Base-by-base conservation (phyloP, 2,113 vertebrate genomes). In the Gasterosteus aculeatus region DNA sequence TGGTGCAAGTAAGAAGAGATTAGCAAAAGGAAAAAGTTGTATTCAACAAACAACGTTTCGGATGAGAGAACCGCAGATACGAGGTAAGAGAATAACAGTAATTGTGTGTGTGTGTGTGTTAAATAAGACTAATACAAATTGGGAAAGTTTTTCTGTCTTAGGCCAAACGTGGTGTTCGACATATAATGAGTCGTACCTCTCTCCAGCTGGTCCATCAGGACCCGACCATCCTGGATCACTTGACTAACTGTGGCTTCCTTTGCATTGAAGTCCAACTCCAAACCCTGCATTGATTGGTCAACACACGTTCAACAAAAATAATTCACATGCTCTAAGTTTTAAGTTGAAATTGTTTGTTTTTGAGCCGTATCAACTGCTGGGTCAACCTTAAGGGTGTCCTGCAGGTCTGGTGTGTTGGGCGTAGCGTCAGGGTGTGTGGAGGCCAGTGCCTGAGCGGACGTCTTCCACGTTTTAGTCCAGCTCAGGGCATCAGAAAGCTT, bases 331-430 rank as follows among this genome's bases (percentile, higher is more conserved):
- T 51, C 5, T 15, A 8, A 42, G 12, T 8, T 8, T 54, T 3
- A 44, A 46, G 16, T 14, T 57, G 5, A 33, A 74, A 46, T 31
- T 26, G 6, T 31, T 16, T 56, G 38, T 31, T 78, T 70, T 64
- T 4, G n/a, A 29, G 7, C 0, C 14, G 10, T 0, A 51, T 58
- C 6, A n/a, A 44, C 12, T 3, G 22, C 12, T 38, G 42, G 7
- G 41, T 75, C 93, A 92, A 99, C 98, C 96, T 97, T 95, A 33
- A 97, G 68, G 56, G 93, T 95, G 64, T 95, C 93, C 86, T 94
- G 94, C 79, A 95, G 70, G 83, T 92, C 91, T 10, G 93, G 85
- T 64, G 91, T 93, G 3, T 96, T 95, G 78, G 92, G 93, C 76
- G 88, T 93, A 80, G 91, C 94, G 86, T 94, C 94, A 35, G 93